These are phyloP conservation scores for Diaprepes abbreviatus DNA, from an alignment of 2,888 invertebrate species.

Conservation along the genomic window DNA sequence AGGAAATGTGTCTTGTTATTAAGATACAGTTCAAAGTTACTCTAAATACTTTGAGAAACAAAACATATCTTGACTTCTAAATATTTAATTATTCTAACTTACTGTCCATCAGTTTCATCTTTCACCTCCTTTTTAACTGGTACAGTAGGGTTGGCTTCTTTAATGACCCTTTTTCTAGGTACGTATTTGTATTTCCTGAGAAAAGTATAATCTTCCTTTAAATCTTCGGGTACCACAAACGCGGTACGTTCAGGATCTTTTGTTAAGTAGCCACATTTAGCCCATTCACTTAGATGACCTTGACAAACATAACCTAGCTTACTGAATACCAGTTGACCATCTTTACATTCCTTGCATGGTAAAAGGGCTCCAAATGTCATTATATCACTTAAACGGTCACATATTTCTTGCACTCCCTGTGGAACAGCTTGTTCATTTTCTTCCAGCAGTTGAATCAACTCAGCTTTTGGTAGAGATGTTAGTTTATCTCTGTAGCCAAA, in stretches of 20 bases:
- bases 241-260: conserved; percentile 80
- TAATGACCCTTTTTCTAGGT: conserved; percentile 72
- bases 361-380: conserved; percentile 90
- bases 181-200: conserved; percentile 76
- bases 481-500: conserved; percentile 78
- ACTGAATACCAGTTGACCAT: conserved; percentile 78
- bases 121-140: conserved; percentile 68
- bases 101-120: conserved; percentile 60
- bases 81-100: conserved; percentile 48
- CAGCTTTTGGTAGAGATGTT: conserved; percentile 72
- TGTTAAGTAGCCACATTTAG: conserved; percentile 81
- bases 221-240: conserved; percentile 69
- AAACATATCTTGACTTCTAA: no score
- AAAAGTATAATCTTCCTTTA: conserved; percentile 70
- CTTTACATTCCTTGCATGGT: conserved; percentile 82
- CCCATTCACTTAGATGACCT: conserved; percentile 87
- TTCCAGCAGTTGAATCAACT: conserved; percentile 77
- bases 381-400: conserved; percentile 83
- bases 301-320: conserved; percentile 86
- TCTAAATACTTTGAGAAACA: no score
- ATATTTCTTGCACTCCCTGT: conserved; percentile 76
- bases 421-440: conserved; percentile 81
- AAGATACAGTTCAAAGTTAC: no score
- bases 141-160: conserved; percentile 68
- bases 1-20: no score